Conservation (phyloP, 1,140 invertebrate genomes). For the Drosophila lacteicornis region DNA sequence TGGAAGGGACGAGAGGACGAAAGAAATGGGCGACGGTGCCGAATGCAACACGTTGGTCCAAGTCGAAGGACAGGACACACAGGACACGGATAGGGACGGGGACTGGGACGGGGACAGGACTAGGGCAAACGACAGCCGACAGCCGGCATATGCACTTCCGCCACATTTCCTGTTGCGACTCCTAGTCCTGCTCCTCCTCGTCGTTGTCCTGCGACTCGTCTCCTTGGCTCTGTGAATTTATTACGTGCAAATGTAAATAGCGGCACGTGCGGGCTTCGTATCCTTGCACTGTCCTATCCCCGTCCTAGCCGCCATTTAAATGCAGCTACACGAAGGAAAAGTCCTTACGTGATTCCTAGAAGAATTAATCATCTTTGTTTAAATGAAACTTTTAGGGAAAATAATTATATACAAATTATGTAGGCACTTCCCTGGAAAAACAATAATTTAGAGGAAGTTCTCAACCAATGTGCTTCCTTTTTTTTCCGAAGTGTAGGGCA, state of each 20-base stretch:
- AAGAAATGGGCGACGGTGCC: background rate
- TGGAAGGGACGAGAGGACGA: conserved; percentile 2
- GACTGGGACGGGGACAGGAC: background rate
- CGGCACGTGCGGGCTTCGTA: conserved; percentile 67
- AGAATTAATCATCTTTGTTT: too few relatives aligned
- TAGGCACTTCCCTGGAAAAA: too few relatives aligned
- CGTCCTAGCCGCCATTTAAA: conserved; percentile 2
- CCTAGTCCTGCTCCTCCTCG: background rate
- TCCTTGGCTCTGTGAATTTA: conserved; percentile 66
- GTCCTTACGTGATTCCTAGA: too few relatives aligned
- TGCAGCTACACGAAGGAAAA: conserved; percentile 18
- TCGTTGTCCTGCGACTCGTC: conserved; percentile 10
- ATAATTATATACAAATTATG: background rate
- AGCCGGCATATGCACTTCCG: conserved; percentile 75
- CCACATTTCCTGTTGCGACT: conserved; percentile 67
- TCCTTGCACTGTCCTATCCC: conserved; percentile 4
- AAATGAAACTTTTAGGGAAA: background rate
- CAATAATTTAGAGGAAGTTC: background rate
- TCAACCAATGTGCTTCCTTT: background rate
- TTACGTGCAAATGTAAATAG: conserved; percentile 84
- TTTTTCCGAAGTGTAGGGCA: background rate
- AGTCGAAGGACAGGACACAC: conserved; percentile 4
- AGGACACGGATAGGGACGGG: background rate
- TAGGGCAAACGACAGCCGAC: conserved; percentile 46
- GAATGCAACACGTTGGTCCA: conserved; percentile 73